phyloP scores from a whole-genome alignment of 2,797 vertebrate species.

The Loriculus beryllinus region DNA sequence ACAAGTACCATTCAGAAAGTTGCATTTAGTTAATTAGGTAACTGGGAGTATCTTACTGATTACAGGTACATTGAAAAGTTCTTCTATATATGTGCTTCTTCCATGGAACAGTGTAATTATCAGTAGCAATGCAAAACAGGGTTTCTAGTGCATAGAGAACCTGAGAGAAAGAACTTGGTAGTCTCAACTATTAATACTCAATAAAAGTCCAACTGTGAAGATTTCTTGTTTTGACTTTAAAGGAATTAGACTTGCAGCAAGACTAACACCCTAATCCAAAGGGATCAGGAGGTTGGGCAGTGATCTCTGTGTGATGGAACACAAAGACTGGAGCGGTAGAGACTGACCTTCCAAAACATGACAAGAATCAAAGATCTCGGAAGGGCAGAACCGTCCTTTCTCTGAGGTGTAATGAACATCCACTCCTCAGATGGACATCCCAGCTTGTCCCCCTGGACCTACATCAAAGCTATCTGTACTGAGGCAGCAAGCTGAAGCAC shows the following conservation, averaged over 20 bases:
- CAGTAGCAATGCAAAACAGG: background rate
- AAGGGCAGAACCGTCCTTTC: background rate
- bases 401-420: background rate
- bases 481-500: background rate
- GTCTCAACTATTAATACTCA: background rate
- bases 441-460: background rate
- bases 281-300: background rate
- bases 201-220: background rate
- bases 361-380: background rate
- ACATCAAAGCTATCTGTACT: background rate
- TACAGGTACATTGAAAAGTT: background rate
- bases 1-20: background rate
- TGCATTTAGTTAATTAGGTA: background rate
- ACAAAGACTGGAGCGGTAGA: background rate
- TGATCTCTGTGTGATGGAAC: background rate
- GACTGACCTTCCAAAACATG: background rate
- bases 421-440: fast-evolving
- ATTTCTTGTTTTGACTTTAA: background rate
- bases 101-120: background rate
- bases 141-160: background rate
- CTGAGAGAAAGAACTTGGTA: background rate
- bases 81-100: background rate
- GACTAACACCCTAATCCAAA: background rate
- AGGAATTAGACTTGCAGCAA: background rate
- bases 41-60: background rate